Base-by-base conservation (phyloP, 2,113 vertebrate genomes). In the Pitta sordida region DNA sequence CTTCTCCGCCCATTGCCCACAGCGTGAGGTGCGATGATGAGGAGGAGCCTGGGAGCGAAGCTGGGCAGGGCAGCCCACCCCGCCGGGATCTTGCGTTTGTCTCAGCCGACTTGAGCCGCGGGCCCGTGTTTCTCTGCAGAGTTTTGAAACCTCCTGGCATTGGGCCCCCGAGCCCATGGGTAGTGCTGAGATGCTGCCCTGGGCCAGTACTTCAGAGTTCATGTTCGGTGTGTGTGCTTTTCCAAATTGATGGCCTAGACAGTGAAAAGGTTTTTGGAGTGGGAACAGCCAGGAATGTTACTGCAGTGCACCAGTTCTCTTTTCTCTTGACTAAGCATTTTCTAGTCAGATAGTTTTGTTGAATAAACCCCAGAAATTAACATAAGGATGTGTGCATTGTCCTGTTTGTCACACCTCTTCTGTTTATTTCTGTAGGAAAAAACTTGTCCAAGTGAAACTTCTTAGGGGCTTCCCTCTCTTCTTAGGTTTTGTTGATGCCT, bases 361-460 rank as follows among this genome's bases (percentile, higher is more conserved):
- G 17, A 53, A 41, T 51, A 69, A 73, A 44, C 3, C 4, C 16
- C 22, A 49, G 79, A 37, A 76, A 60, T 41, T 56, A n/a, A 11
- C 14, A 3, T 1, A n/a, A 51, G 6, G 56, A 11, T 4, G 2
- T 15, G 18, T 15, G 62, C 10, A 0, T 24, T 53, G 48, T 9
- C 60, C 27, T 13, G 24, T 69, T 79, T 67, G 46, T 58, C 36
- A 11, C 6, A 8, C 9, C 23, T 43, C 11, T 59, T 49, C 56
- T 24, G 17, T 53, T 77, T 29, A 8, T 82, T 79, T 64, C 37
- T n/a, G 5, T 68, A 41, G 43, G 46, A 44, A 52, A 62, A 71
- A 48, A 1, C 13, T 32, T n/a, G 13, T 16, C 32, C 19, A 0
- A 32, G 10, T 59, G 53, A 60, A 80, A 73, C 78, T 80, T 70